Evolutionary conservation across 2,797 vertebrate genomes (phyloP).

Genomic region (Poecilia gillii): DNA sequence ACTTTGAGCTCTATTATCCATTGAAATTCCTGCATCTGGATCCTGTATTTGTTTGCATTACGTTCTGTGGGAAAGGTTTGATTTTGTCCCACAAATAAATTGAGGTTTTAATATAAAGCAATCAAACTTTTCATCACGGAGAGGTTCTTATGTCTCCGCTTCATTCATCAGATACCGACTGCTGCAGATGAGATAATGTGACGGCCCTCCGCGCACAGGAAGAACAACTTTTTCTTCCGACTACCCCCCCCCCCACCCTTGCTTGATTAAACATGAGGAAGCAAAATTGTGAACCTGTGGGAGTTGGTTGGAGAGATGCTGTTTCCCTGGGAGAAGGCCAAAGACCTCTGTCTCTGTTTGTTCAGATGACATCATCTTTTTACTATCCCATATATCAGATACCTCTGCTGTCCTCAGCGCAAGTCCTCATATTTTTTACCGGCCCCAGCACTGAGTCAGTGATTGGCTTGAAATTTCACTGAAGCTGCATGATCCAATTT

Average conservation of each 20-base stretch:
- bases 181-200: conserved; percentile 74
- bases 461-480: conserved; percentile 61
- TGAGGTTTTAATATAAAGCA: conserved; percentile 16
- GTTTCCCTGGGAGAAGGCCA: conserved; percentile 67
- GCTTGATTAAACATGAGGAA: conserved; percentile 74
- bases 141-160: conserved; percentile 9
- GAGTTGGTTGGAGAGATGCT: conserved; percentile 56
- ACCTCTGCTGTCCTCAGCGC: conserved; percentile 69
- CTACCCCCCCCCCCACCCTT: background rate
- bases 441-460: conserved; percentile 63
- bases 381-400: conserved; percentile 81
- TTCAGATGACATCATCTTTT: conserved; percentile 82
- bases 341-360: conserved; percentile 79
- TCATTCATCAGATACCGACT: conserved; percentile 30
- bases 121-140: conserved; percentile 21
- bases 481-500: conserved; percentile 35
- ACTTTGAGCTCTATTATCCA: conserved; percentile 21
- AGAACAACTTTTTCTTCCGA: conserved; percentile 54
- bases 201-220: conserved; percentile 59
- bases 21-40: conserved; percentile 34
- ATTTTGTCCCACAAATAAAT: conserved; percentile 16
- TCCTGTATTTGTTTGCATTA: conserved; percentile 38
- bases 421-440: conserved; percentile 55
- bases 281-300: conserved; percentile 56
- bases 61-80: conserved; percentile 21